A percentile compares a stretch with the other conserved stretches of the same genome.
These are phyloP conservation scores for Bambusicola thoracicus DNA, from an alignment of 2,113 vertebrate genomes.

Conservation along the genomic window DNA sequence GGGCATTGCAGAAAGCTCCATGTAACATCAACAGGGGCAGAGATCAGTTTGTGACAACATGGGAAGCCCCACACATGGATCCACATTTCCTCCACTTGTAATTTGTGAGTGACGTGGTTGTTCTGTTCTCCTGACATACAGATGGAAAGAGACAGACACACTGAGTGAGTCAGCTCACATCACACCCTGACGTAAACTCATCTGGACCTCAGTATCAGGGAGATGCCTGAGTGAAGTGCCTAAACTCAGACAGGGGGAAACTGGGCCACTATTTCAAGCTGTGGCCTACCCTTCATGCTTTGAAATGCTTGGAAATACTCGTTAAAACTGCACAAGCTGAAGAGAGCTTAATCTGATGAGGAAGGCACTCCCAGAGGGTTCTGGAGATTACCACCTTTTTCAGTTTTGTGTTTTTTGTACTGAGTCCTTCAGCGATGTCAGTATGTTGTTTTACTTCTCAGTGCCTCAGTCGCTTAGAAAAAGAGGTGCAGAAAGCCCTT, in stretches of 20 bases:
- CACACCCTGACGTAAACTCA: background rate
- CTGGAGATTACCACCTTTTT: background rate
- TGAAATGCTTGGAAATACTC: background rate
- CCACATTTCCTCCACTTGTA: background rate
- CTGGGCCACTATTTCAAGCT: background rate
- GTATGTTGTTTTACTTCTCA: background rate
- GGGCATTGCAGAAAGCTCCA: background rate
- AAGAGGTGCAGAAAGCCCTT: background rate
- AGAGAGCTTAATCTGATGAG: background rate
- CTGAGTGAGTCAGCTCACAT: background rate
- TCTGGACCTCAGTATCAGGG: too few relatives aligned
- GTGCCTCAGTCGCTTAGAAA: background rate
- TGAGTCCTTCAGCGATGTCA: rapidly evolving
- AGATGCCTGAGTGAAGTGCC: background rate
- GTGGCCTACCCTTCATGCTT: background rate
- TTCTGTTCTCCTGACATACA: background rate
- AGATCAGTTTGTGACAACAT: background rate
- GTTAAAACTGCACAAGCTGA: background rate
- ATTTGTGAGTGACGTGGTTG: background rate
- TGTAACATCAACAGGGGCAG: background rate
- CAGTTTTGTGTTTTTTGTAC: background rate
- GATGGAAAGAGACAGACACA: background rate
- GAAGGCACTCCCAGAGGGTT: background rate
- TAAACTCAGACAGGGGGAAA: background rate
- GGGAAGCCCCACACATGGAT: rapidly evolving